Evolutionary conservation across 2,113 vertebrate species (phyloP).

Genomic region (Actinemys pallida): DNA sequence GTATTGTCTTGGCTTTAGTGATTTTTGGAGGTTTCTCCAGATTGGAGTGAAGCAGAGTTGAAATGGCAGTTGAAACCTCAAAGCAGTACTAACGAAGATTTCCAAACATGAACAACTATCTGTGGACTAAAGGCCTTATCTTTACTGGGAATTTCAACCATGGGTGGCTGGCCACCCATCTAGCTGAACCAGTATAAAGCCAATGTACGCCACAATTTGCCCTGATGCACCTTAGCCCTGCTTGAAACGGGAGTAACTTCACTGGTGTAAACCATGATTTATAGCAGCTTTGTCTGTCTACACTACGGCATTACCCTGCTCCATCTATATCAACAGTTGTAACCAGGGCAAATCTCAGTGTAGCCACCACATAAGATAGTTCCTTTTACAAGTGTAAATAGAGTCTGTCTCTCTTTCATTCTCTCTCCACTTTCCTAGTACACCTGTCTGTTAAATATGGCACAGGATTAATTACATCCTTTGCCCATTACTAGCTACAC

Average conservation of each 20-base stretch:
- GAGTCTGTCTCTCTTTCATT: not conserved
- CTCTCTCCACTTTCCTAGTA: not conserved
- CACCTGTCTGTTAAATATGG: not conserved
- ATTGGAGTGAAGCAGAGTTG: not conserved
- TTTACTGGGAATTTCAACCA: not conserved
- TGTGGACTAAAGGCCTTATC: not conserved
- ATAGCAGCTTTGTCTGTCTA: not conserved
- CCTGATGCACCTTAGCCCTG: not conserved
- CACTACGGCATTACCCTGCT: not conserved
- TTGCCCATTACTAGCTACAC: not conserved
- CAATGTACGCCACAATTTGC: not conserved
- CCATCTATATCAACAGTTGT: not conserved
- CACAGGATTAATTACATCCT: not conserved
- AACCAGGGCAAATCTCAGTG: not conserved
- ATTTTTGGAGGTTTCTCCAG: not conserved
- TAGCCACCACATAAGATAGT: not conserved
- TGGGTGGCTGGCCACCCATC: not conserved
- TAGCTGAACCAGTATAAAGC: not conserved
- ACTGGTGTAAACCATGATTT: fast-evolving
- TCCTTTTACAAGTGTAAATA: not conserved
- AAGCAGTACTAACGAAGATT: not conserved
- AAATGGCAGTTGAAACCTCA: not conserved
- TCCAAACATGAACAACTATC: not conserved
- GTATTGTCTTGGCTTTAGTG: not conserved
- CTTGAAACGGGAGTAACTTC: not conserved